A percentile compares a stretch with the other conserved stretches of the same genome.
Evolutionary conservation across 2,888 invertebrate species (phyloP).

Genomic region (Endomychus coccineus): DNA sequence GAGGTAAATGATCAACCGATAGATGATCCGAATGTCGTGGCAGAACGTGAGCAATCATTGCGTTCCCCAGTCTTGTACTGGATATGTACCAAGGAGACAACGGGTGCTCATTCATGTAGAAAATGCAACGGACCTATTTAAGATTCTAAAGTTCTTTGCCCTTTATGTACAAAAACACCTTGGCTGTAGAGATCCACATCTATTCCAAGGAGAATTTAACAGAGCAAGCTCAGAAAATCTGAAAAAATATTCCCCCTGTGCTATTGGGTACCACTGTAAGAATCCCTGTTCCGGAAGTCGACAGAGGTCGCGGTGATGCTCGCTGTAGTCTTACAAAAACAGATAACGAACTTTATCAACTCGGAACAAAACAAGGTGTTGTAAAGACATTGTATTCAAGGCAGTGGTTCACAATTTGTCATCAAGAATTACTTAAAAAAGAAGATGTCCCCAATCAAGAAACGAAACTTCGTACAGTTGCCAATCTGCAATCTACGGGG

Average conservation of each 20-base stretch:
- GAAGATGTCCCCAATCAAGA: too few species aligned
- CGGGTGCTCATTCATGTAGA: too few species aligned
- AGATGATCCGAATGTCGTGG: too few species aligned
- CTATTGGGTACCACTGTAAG: conserved; percentile 1
- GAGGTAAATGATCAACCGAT: too few species aligned
- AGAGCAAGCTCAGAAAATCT: conserved; percentile 3
- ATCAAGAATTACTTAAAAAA: too few species aligned
- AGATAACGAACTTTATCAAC: conserved; percentile 1
- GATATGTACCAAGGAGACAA: too few species aligned
- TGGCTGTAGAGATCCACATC: not conserved
- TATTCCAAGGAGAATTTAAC: not conserved
- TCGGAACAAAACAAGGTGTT: not conserved
- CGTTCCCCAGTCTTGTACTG: too few species aligned
- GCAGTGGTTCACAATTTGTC: not conserved
- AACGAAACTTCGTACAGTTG: too few species aligned
- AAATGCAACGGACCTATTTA: too few species aligned
- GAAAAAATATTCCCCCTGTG: too few species aligned
- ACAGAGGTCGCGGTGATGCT: conserved; percentile 5
- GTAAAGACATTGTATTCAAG: not conserved
- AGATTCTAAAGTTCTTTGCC: not conserved
- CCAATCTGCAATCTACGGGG: too few species aligned
- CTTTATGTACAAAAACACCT: not conserved
- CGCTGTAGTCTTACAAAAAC: conserved; percentile 3
- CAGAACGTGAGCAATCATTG: too few species aligned
- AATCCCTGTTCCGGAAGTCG: conserved; percentile 3